Base-by-base conservation (phyloP, 2,797 vertebrate species). In the Ctenochaetus hawaiiensis region DNA sequence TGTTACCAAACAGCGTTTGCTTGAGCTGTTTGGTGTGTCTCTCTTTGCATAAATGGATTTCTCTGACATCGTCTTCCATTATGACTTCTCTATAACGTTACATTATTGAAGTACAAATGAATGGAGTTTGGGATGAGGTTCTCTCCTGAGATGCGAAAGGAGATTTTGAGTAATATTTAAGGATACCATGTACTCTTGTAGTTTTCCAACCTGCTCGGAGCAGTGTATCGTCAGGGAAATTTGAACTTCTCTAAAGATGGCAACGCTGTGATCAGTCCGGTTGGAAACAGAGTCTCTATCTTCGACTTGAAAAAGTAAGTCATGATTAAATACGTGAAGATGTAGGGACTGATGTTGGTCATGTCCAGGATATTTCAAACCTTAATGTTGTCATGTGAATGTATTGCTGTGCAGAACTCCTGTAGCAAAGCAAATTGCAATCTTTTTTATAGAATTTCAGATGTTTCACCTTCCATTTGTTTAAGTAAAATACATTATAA, bases 201-300 rank as follows among this genome's bases (percentile, higher is more conserved):
- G 98, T 99, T 99, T 89, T 98, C 97, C 5, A 98, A 98, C 71
- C 92, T 99, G 80, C 89, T 98, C 60, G 98, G 98, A 44, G 96
- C 97, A 0, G 98, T 99, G 8, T 99, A 98, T 89, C 96, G 97
- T 0, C 95, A 95, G 43, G 98, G 98, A 2, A 98, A 99, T 75
- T 74, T 99, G 71, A 96, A 59, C 85, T 99, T 98, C 89, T 97
- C 96, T 0, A 94, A 91, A 14, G 97, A 99, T 87, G 98, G 97
- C 0, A 96, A 96, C 89, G 91, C 95, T 0, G 94, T 99, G 10
- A 86, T 99, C 90, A 99, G 98, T 83, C 98, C 98, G 0, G 97
- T 99, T 4, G 98, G 98, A 57, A 99, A 99, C 86, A 94, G 98
- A 69, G 65, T 99, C 79, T 97, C 98, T 0, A 52, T 97, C 22